Conservation (phyloP, 2,797 vertebrate species). For the Sibirionetta formosa region DNA sequence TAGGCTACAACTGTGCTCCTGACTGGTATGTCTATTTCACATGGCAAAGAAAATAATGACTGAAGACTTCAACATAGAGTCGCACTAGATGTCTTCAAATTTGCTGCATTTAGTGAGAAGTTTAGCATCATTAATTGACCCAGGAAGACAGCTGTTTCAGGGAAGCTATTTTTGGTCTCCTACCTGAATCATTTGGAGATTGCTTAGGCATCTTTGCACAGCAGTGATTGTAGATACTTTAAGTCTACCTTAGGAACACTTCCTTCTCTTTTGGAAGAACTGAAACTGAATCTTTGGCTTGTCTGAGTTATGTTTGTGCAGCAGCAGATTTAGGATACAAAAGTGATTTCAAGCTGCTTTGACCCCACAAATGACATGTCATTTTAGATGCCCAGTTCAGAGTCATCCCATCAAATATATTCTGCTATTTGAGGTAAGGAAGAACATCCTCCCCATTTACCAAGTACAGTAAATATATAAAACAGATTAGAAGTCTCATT, state of each 20-base stretch:
- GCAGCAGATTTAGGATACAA: background rate
- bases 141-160: background rate
- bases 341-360: background rate
- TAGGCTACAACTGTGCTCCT: background rate
- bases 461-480: background rate
- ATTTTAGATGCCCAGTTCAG: background rate
- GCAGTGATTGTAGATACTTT: background rate
- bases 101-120: background rate
- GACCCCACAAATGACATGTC: background rate
- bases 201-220: background rate
- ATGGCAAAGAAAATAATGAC: background rate
- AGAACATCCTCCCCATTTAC: background rate
- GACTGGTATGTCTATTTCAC: background rate
- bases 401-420: background rate
- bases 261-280: background rate
- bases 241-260: background rate
- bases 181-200: background rate
- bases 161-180: background rate
- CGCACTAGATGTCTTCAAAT: background rate
- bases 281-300: background rate
- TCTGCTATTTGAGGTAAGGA: background rate
- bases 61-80: background rate
- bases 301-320: background rate
- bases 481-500: background rate
- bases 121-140: background rate